Conservation (phyloP, 2,888 invertebrate species). For the Cepaea hortensis region DNA sequence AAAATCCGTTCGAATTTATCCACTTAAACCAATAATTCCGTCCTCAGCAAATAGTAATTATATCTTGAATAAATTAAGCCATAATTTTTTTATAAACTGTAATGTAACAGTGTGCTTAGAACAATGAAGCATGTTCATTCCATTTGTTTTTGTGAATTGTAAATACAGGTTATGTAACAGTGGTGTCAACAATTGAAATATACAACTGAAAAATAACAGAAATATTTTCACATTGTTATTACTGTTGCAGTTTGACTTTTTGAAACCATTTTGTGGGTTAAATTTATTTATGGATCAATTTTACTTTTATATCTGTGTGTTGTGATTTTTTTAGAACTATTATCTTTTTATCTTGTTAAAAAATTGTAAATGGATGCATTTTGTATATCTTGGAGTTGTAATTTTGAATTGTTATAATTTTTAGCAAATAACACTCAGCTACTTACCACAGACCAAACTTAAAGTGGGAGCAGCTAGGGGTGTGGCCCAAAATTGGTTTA, state of each 20-base stretch:
- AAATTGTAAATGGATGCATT: too few species aligned
- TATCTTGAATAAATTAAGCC: too few species aligned
- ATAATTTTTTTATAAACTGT: neutral
- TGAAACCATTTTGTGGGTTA: neutral
- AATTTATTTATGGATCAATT: neutral
- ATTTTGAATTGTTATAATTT: too few species aligned
- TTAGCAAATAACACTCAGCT: too few species aligned
- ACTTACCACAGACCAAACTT: too few species aligned
- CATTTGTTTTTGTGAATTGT: neutral
- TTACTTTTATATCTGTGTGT: neutral
- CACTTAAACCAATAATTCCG: too few species aligned
- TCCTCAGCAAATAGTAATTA: too few species aligned
- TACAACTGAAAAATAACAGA: neutral
- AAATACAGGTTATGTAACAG: neutral
- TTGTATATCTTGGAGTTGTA: too few species aligned
- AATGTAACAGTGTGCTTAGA: neutral
- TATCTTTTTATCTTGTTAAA: neutral
- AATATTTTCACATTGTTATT: slow-evolving; percentile 13
- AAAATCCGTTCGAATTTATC: too few species aligned
- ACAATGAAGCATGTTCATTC: neutral
- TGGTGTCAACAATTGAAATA: neutral
- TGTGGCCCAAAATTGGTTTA: too few species aligned
- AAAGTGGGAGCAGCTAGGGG: too few species aligned
- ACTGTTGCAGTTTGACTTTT: neutral
- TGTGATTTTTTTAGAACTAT: neutral